phyloP scores from a whole-genome alignment of 2,888 invertebrate species.

The Drosophila longiperda region DNA sequence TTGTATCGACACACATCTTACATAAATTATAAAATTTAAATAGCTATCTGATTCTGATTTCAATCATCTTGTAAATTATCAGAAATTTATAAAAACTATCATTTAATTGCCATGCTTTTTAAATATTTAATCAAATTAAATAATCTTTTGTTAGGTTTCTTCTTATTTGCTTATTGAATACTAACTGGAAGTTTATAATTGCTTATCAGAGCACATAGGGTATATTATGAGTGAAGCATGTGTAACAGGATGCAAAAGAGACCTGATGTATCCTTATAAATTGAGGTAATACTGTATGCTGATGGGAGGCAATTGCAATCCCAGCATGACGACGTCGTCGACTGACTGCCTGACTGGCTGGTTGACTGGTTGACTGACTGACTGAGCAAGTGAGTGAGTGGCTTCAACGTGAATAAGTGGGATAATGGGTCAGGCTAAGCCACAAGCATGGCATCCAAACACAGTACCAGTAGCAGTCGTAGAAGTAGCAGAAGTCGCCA shows the following conservation, averaged over 20 bases:
- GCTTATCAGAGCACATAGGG: neutral
- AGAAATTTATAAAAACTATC: too few relatives aligned
- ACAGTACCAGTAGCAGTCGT: neutral
- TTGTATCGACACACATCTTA: neutral
- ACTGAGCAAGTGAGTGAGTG: slow-evolving; percentile 65
- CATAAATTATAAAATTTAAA: neutral
- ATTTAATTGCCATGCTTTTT: too few relatives aligned
- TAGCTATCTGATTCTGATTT: neutral
- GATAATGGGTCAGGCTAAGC: slow-evolving; percentile 80
- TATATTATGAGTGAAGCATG: neutral
- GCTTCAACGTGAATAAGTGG: slow-evolving; percentile 80
- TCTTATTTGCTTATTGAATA: neutral
- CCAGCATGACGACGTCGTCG: slow-evolving; percentile 58
- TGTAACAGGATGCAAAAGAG: slow-evolving; percentile 8
- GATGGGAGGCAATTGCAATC: slow-evolving; percentile 52
- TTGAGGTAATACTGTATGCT: slow-evolving; percentile 28
- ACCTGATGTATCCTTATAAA: slow-evolving; percentile 17
- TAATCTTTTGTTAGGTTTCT: too few relatives aligned
- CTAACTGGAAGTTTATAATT: neutral
- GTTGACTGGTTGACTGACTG: slow-evolving; percentile 35
- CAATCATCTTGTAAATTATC: too few relatives aligned
- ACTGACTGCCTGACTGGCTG: slow-evolving; percentile 30
- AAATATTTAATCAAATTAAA: too few relatives aligned
- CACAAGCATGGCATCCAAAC: slow-evolving; percentile 63
- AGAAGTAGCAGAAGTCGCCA: slow-evolving; percentile 50